Base-by-base conservation (phyloP, 2,113 vertebrate species). In the Syngnathus floridae region DNA sequence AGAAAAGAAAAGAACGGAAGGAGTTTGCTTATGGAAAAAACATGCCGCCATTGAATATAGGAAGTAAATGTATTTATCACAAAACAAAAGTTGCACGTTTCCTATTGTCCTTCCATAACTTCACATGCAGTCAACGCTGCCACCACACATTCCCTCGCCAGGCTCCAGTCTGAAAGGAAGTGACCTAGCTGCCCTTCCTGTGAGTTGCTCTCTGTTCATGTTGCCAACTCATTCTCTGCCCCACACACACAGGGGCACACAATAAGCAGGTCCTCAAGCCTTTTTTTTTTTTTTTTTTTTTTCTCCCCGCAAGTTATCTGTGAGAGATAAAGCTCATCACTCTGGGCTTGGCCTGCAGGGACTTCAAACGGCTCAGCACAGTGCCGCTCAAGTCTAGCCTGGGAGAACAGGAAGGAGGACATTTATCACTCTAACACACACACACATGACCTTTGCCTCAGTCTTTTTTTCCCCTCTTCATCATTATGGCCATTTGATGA, bases 381-480 rank as follows among this genome's bases (percentile, higher is more conserved):
- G 84, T 65, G 73, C 79, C 78, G 74, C 69, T 82, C 80, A 75
- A 74, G 70, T 72, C 7, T 46, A 43, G 73, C 75, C 73, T 77
- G 71, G 64, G 78, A 69, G 78, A 79, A 76, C 82, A 86, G 86
- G 87, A 84, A 87, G 76, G 73, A 80, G 80, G 79, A 85, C 87
- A 89, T 91, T 92, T 90, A 91, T 92, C 90, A 89, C 71, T 19
- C 17, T 72, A 76, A 88, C 85, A 80, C 87, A 78, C 76, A 82
- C 77, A 63, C 85, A 77, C 88, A 79, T 51, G 75, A 80, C 81
- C 78, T 75, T 74, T 70, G 71, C 61, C 64, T 31, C 26, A 31
- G 26, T 31, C 26, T 31, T 3, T 31, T 41, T 68, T 65, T 75
- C 59, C 58, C 66, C 77, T 83, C 77, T 77, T 75, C 75, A 71